Conservation (phyloP, 2,797 vertebrate genomes). For the Falco peregrinus region DNA sequence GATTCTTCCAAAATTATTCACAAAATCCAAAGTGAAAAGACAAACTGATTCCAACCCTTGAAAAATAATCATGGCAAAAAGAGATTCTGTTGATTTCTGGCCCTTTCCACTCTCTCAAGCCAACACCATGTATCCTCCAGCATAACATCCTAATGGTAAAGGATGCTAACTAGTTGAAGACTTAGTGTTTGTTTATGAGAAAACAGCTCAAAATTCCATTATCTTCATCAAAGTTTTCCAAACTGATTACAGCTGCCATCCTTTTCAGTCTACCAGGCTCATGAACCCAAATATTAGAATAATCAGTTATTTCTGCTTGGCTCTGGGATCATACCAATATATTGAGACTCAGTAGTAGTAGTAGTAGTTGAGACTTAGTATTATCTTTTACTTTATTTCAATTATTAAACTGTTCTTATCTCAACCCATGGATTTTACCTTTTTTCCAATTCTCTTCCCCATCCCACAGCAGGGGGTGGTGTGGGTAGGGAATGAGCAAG, state of each 20-base stretch:
- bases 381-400: too few relatives aligned
- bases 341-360: neutral
- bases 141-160: neutral
- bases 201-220: neutral
- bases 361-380: too few relatives aligned
- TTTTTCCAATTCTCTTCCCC: too few relatives aligned
- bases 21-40: neutral
- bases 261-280: neutral
- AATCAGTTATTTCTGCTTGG: neutral
- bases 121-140: neutral
- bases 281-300: neutral
- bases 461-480: too few relatives aligned
- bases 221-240: neutral
- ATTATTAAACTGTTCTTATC: too few relatives aligned
- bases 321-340: neutral
- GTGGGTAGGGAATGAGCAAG: too few relatives aligned
- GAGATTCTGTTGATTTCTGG: neutral
- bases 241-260: neutral
- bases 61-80: neutral
- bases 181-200: neutral
- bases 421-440: too few relatives aligned
- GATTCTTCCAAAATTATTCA: neutral
- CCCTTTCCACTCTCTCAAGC: neutral
- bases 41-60: neutral
- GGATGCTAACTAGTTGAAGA: neutral